Evolutionary conservation across 2,113 vertebrate genomes (phyloP), one percentile per base, ranked within the genome.

Genomic region (Corythornis vintsioides): DNA sequence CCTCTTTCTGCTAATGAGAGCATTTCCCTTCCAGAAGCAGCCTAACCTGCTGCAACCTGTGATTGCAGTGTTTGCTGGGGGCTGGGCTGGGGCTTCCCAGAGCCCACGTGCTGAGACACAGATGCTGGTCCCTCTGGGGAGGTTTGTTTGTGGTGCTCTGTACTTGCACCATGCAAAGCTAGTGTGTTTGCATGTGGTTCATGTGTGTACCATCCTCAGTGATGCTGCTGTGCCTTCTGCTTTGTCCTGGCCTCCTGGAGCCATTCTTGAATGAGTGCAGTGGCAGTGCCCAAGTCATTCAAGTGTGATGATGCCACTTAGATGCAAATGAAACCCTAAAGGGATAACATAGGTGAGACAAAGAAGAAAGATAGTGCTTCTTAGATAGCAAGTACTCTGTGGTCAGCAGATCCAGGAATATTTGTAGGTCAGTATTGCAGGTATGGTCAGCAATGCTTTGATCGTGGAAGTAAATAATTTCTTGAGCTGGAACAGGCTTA

Each of bases 1-100:
- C 48, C 42, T 91, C 86, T 64, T 95, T 87, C 84, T 91, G 42
- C 85, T 93, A 92, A 83, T 24, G 56, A 83, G 88, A 77, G 57
- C 74, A 16, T 73, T 89, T 91, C 57, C 60, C 80, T 92, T 95
- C 69, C 80, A 95, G 93, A 88, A 83, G 92, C 53, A 57, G 47
- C 61, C 20, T 40, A 56, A 63, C 17, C 64, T 93, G 65, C 87
- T 86, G 64, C 0, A 2, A 88, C 57, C 87, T 0, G 0, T 2
- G 9, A 64, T 94, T 80, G 33, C 52, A 67, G 60, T 80, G 24
- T 80, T 90, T 77, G 26, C 89, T 81, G 48, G n/a, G n/a, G 43
- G 18, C 72, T 86, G n/a, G 15, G 79, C 87, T 79, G 74, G 22
- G 15, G 26, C 92, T 64, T 42, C 74, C 89, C 60, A 26, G 64